Evolutionary conservation across 2,888 invertebrate genomes (phyloP).

Genomic region (Pseudococcus longispinus): DNA sequence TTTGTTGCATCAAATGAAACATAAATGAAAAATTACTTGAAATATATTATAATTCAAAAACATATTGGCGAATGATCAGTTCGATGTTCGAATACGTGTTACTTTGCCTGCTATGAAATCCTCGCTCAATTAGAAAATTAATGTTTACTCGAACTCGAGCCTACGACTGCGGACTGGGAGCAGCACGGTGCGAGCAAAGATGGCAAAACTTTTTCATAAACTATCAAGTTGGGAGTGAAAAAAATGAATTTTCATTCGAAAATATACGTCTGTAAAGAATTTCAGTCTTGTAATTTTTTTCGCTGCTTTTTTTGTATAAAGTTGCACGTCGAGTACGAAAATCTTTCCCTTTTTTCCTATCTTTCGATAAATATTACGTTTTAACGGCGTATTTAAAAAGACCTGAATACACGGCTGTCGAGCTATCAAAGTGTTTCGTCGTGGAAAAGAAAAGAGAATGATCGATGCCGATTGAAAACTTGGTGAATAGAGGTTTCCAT

Average conservation of each 20-base stretch:
- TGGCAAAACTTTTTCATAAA: not conserved
- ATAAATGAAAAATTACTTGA: not conserved
- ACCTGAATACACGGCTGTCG: not conserved
- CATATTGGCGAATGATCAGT: constrained; percentile 19
- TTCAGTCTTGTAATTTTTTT: constrained; percentile 3
- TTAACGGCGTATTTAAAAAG: not conserved
- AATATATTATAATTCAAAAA: not conserved
- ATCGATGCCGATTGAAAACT: constrained; percentile 34
- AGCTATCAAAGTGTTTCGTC: not conserved
- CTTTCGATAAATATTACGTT: not conserved
- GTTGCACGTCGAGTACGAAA: not conserved
- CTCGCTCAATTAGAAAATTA: constrained; percentile 26
- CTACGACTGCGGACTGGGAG: not conserved
- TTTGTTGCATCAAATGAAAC: not conserved
- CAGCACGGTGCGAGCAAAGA: not conserved
- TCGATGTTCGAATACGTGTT: not conserved
- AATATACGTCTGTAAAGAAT: constrained; percentile 8
- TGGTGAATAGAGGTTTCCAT: not conserved
- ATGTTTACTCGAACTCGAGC: not conserved
- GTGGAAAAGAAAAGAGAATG: not conserved
- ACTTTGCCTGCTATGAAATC: not conserved
- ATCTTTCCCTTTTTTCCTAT: not conserved
- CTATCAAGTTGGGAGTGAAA: not conserved
- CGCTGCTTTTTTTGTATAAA: not conserved
- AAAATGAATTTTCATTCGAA: constrained; percentile 31